A percentile compares a stretch with the other conserved stretches of the same genome.
phyloP scores from a whole-genome alignment of 30 jellyfish, hydroid and myxozoan genomes.

The Hydractinia symbiolongicarpus region DNA sequence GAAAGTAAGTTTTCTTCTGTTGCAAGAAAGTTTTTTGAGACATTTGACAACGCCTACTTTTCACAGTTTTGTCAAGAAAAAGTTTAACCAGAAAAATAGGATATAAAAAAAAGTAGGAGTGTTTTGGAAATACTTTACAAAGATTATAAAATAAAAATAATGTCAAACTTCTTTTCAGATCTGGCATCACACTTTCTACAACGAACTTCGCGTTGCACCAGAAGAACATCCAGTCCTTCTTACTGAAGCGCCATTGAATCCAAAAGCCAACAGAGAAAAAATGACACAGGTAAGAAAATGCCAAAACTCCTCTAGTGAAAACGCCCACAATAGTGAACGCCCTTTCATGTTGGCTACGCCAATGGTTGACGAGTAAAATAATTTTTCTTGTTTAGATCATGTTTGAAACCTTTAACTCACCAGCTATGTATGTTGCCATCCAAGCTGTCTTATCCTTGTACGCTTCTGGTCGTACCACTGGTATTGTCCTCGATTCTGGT shows the following conservation, averaged over 20 bases:
- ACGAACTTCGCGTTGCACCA: constrained; percentile 99
- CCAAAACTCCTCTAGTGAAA: neutral
- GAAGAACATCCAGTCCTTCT: constrained; percentile 98
- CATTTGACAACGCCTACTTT: neutral
- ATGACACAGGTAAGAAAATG: constrained; percentile 73
- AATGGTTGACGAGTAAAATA: too few relatives aligned
- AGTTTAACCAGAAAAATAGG: too few relatives aligned
- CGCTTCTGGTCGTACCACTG: constrained; percentile 99
- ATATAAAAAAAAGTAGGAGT: neutral
- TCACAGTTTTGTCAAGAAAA: neutral
- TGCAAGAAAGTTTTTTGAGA: too few relatives aligned
- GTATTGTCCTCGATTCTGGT: constrained; percentile 99
- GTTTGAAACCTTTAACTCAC: constrained; percentile 94
- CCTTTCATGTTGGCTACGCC: too few relatives aligned
- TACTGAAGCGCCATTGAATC: constrained; percentile 99
- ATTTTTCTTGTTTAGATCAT: constrained; percentile 21
- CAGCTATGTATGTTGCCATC: constrained; percentile 99
- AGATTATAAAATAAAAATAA: neutral
- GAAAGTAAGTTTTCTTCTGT: constrained; percentile 41
- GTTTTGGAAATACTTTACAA: neutral
- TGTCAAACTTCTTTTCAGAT: constrained; percentile 31
- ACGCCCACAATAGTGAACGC: neutral
- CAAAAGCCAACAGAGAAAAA: constrained; percentile 98
- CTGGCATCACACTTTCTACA: constrained; percentile 99
- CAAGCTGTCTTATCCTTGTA: constrained; percentile 98